phyloP scores from a whole-genome alignment of 2,888 invertebrate species.

The Apomyelois bistriatella region DNA sequence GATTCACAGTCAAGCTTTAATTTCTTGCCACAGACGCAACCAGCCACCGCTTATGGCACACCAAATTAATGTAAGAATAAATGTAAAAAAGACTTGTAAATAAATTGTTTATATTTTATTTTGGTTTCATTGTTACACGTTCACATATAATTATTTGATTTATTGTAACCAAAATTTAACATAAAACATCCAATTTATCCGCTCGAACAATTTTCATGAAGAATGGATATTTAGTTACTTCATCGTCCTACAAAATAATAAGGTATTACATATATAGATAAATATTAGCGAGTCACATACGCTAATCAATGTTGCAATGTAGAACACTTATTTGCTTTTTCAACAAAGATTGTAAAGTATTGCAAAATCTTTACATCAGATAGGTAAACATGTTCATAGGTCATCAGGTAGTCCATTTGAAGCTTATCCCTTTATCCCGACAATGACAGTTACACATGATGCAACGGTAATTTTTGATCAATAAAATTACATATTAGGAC shows the following conservation, averaged over 20 bases:
- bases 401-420: too few relatives aligned
- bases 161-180: too few relatives aligned
- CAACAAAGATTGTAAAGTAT: too few relatives aligned
- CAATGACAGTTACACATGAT: too few relatives aligned
- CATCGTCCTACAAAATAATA: slow-evolving; percentile 34
- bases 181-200: slow-evolving; percentile 31
- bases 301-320: background rate
- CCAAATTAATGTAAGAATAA: slow-evolving; percentile 40
- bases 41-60: slow-evolving; percentile 53
- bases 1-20: slow-evolving; percentile 31
- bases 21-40: slow-evolving; percentile 58
- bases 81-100: slow-evolving; percentile 27
- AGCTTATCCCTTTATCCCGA: too few relatives aligned
- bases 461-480: too few relatives aligned
- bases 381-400: too few relatives aligned
- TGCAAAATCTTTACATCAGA: too few relatives aligned
- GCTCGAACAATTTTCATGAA: slow-evolving; percentile 51
- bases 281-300: background rate
- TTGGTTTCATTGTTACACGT: slow-evolving; percentile 11
- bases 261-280: background rate
- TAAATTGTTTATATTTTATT: slow-evolving; percentile 29
- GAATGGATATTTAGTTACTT: slow-evolving; percentile 33
- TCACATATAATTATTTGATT: too few relatives aligned
- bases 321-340: too few relatives aligned
- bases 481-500: too few relatives aligned